phyloP scores from a whole-genome alignment of 2,113 vertebrate species.

The Butorides virescens region DNA sequence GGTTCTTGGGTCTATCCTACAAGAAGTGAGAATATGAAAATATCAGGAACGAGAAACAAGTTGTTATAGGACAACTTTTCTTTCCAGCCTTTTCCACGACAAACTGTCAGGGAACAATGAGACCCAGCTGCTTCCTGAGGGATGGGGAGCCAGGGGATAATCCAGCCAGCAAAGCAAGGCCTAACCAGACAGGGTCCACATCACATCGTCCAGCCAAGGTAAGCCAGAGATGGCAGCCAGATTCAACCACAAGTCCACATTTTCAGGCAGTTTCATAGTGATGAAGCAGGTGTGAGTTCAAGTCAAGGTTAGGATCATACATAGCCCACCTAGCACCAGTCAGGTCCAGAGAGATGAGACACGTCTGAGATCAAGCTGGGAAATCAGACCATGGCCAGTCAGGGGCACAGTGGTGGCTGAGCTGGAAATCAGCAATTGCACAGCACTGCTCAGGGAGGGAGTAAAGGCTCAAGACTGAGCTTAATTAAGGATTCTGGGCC shows the following conservation, averaged over 20 bases:
- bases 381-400: neutral
- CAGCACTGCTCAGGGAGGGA: neutral
- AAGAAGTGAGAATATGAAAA: neutral
- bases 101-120: neutral
- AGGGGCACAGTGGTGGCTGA: rapidly evolving
- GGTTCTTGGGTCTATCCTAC: neutral
- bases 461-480: neutral
- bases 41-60: neutral
- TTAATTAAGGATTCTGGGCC: neutral
- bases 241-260: too few species aligned
- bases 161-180: neutral
- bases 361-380: neutral
- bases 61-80: neutral
- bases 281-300: neutral
- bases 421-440: neutral
- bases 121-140: too few species aligned
- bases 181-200: neutral
- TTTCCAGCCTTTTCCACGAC: neutral
- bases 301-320: neutral
- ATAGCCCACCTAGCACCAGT: neutral
- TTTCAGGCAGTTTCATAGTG: neutral
- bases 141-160: neutral
- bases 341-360: neutral
- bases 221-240: neutral
- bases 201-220: neutral